Base-by-base conservation (phyloP, 2,888 invertebrate genomes). In the Thecocarcelia acutangulata region DNA sequence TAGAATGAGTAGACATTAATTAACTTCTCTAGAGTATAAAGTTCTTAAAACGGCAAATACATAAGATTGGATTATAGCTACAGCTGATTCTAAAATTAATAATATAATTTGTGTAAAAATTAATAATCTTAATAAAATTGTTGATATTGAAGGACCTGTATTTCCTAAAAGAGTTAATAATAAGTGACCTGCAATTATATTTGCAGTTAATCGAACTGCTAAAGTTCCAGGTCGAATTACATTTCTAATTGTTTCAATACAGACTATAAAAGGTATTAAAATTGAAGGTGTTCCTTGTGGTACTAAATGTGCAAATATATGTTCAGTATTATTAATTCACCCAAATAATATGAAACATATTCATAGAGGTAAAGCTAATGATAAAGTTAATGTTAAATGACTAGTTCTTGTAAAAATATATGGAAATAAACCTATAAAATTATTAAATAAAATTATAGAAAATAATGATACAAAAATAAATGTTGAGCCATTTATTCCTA, bases 241-340 rank as follows among this genome's bases (percentile, higher is more conserved):
- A 91, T 94, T 94, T 86, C 94, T 95, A 91, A 94, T 93, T 44
- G 93, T 92, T 93, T 95, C 95, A 93, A 95, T 94, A 90, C 94
- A 89, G 8, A 95, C 94, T 92, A 95, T 94, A 91, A 95, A 94
- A 33, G 94, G 93, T 91, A 94, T 94, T 87, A 95, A 86, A 85
- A 93, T 86, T 6, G 86, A 80, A 0, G 95, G 95, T 0, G 94
- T 94, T 84, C 94, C 93, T 91, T 93, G 92, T 0, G 95, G 94
- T 0, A 95, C 93, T 92, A 95, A 90, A 87, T 94, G 94, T 1
- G 92, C 92, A 88, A 94, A 93, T 92, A 94, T 94, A 87, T 93
- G 92, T 87, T 92, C 92, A 0, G 92, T 92, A 84, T 93, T 92
- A 87, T 93, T 93, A 85, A 92, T 89, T 93, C 94, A 94, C 6